Evolutionary conservation across 1,140 invertebrate species (phyloP), one percentile per base, ranked within the genome.

Genomic region (Antheraea mylitta): DNA sequence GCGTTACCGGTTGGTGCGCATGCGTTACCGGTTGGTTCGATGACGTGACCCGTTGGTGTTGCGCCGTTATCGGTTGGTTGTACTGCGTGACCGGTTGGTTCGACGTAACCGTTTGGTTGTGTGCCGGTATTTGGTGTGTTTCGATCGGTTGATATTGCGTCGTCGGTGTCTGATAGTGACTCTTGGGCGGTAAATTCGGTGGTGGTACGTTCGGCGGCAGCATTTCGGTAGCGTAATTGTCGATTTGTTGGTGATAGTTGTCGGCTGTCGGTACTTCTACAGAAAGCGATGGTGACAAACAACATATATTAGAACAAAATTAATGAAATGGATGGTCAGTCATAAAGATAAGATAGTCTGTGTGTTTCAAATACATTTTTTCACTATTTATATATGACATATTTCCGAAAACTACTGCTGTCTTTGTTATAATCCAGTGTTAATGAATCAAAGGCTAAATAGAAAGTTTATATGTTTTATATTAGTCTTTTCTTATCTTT

Each of bases 181-280:
- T 89, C 68, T 88, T 90, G 9, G 82, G 86, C 7, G 89, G 87
- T 58, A 88, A 72, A 18, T 85, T 82, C 0, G 90, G 88, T 1
- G 86, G 82, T 0, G 87, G 85, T 1, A 86, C 59, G 13, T 78
- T 74, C 0, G 85, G 79, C 0, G 83, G 79, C 18, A 92, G 74
- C 91, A 92, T 92, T 77, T 93, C 91, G 6, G 85, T 85, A 0
- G 90, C 89, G 80, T 92, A 93, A 63, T 82, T 90, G 60, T 90
- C 86, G 67, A 91, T 81, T 83, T 91, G 89, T 58, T 90, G 89
- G 30, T 91, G 87, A 68, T 91, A 91, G 68, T 89, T 89, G 75
- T 91, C 89, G 13, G 45, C 9, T 76, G 83, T 76, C 48, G 86
- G 79, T 67, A 89, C 79, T 36, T 90, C 87, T 90, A 77, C 58